A percentile compares a stretch with the other conserved stretches of the same genome.
These are phyloP conservation scores for Ptychoptera contaminata DNA, from an alignment of 2,888 invertebrate species.

Conservation along the genomic window DNA sequence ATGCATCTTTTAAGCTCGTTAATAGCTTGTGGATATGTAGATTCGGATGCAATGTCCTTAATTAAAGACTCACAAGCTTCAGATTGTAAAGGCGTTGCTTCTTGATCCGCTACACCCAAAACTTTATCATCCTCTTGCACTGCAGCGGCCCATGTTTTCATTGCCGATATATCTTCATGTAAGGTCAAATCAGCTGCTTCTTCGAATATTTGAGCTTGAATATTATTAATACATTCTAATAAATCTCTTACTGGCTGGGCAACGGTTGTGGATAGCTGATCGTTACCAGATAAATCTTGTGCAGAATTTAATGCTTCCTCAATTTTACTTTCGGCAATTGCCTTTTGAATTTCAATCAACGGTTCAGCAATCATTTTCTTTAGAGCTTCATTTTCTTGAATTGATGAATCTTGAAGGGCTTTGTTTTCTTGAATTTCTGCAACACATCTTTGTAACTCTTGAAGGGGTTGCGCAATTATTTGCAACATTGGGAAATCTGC, in stretches of 20 bases:
- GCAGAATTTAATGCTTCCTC: constrained; percentile 5
- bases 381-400: constrained; percentile 5
- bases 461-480: constrained; percentile 19
- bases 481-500: constrained; percentile 13
- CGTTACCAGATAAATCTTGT: neutral
- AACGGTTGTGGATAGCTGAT: neutral
- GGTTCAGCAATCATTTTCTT: constrained; percentile 8
- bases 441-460: constrained; percentile 22
- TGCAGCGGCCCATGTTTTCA: constrained; percentile 37
- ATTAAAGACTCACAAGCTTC: no score
- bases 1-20: constrained; percentile 7
- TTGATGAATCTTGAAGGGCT: neutral
- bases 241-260: constrained; percentile 14
- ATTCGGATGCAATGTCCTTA: no score
- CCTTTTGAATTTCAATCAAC: constrained; percentile 8
- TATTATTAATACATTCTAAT: constrained; percentile 21
- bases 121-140: constrained; percentile 4
- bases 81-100: neutral
- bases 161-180: constrained; percentile 39
- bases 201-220: constrained; percentile 28
- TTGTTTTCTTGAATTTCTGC: constrained; percentile 20
- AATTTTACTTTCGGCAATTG: constrained; percentile 3
- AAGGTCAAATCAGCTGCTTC: constrained; percentile 37
- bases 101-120: neutral
- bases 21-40: neutral